phyloP scores from a whole-genome alignment of 2,113 vertebrate species.

The Orycteropus afer region DNA sequence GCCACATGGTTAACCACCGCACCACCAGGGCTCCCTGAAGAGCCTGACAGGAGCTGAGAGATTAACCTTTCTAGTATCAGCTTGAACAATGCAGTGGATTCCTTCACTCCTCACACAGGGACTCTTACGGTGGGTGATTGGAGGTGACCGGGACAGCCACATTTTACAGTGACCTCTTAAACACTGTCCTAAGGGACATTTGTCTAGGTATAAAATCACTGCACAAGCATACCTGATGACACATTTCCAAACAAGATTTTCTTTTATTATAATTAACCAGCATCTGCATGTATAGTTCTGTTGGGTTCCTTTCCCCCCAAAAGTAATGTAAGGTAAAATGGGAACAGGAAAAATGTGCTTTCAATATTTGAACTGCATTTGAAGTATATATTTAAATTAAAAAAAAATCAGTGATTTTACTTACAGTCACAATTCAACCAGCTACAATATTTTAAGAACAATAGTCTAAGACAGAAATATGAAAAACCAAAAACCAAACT shows the following conservation, averaged over 20 bases:
- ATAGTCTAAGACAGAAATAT: not conserved
- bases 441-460: conserved; percentile 29
- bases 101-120: not conserved
- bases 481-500: too few relatives aligned
- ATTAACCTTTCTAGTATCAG: not conserved
- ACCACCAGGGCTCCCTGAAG: too few relatives aligned
- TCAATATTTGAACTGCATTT: not conserved
- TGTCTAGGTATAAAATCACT: not conserved
- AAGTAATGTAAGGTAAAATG: not conserved
- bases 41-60: not conserved
- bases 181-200: not conserved
- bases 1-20: not conserved
- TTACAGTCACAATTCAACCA: not conserved
- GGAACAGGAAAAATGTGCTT: not conserved
- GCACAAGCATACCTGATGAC: not conserved
- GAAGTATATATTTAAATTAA: not conserved
- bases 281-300: not conserved
- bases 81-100: not conserved
- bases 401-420: not conserved
- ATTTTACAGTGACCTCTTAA: not conserved
- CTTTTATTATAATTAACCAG: not conserved
- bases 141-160: not conserved
- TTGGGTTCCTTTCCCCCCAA: not conserved
- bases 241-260: not conserved
- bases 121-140: not conserved